Evolutionary conservation across 2,888 invertebrate genomes (phyloP).

Genomic region (Drosophila multiciliata): DNA sequence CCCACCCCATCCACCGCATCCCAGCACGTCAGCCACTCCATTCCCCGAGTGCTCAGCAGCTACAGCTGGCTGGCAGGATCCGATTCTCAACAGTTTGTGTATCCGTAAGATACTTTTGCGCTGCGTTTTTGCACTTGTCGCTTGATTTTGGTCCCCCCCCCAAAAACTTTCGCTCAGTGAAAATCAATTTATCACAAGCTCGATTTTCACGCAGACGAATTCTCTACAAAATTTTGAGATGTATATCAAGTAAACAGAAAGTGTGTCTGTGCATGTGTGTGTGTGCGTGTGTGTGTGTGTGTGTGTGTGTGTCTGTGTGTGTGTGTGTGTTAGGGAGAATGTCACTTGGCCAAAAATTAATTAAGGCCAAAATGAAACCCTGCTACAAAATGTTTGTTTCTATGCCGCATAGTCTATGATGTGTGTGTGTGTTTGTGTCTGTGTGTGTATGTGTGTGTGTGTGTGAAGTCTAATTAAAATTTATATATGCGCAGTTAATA

Average conservation of each 20-base stretch:
- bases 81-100: slow-evolving; percentile 47
- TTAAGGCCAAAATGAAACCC: slow-evolving; percentile 68
- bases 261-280: slow-evolving; percentile 2
- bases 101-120: slow-evolving; percentile 73
- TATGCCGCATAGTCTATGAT: slow-evolving; percentile 33
- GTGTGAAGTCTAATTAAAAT: slow-evolving; percentile 70
- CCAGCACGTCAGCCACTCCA: background rate
- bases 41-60: background rate
- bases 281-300: slow-evolving; percentile 9
- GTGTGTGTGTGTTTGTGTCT: slow-evolving; percentile 13
- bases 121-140: slow-evolving; percentile 74
- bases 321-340: slow-evolving; percentile 34
- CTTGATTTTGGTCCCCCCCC: slow-evolving; percentile 2
- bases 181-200: slow-evolving; percentile 74
- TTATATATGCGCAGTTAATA: slow-evolving; percentile 76
- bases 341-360: slow-evolving; percentile 78
- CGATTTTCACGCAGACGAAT: slow-evolving; percentile 39
- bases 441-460: slow-evolving; percentile 28
- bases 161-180: slow-evolving; percentile 60
- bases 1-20: slow-evolving; percentile 1
- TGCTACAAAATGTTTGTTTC: slow-evolving; percentile 58
- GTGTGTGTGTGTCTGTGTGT: slow-evolving; percentile 13
- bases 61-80: slow-evolving; percentile 13
- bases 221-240: slow-evolving; percentile 10
- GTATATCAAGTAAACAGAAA: background rate